Evolutionary conservation across 2,113 vertebrate species (phyloP), one percentile per base, ranked within the genome.

Genomic region (Myotis brandtii): DNA sequence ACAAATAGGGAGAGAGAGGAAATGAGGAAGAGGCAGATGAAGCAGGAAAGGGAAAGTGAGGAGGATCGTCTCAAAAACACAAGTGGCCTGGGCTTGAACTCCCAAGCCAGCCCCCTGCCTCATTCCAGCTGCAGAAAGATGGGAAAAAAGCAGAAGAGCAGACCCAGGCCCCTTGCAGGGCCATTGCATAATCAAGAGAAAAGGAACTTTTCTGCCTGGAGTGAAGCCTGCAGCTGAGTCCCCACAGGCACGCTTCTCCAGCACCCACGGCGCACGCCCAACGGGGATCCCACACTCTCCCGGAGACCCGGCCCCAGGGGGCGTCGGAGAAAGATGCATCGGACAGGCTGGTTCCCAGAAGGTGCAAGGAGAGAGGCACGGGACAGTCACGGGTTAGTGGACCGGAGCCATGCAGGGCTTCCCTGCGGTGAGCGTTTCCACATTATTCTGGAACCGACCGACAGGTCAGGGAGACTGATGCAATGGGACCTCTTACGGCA

Each of bases 201-300:
- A 94, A 94, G 94, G 92, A 94, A 96, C 90, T 77, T 66, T 84
- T 79, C 97, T 86, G 66, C 96, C 79, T 56, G 77, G 72, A 93
- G 67, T 8, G 52, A 18, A 73, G 77, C 43, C 46, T 67, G 17
- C 67, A 59, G 84, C 34, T 40, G 8, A 18, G 75, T 50, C 92
- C 89, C 70, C 87, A 62, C 16, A 12, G 10, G 48, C 1, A 0
- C 12, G 8, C 67, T 70, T 87, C 88, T 94, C 40, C 54, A 75
- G 34, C n/a, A 17, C 11, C 54, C 20, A 20, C 0, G 0, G 50
- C 4, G 0, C 50, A 27, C 2, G 14, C 66, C 56, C 66, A 17
- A 2, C 30, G 0, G 10, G 50, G 70, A 13, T 32, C 56, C 83
- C 13, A 30, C 2, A 0, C 46, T 34, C 1, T 13, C 85, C 67